Percentiles rank a stretch among this genome's conserved stretches.
These are phyloP conservation scores for Pygoscelis antarcticus DNA, from an alignment of 2,113 vertebrate genomes.

Conservation along the genomic window DNA sequence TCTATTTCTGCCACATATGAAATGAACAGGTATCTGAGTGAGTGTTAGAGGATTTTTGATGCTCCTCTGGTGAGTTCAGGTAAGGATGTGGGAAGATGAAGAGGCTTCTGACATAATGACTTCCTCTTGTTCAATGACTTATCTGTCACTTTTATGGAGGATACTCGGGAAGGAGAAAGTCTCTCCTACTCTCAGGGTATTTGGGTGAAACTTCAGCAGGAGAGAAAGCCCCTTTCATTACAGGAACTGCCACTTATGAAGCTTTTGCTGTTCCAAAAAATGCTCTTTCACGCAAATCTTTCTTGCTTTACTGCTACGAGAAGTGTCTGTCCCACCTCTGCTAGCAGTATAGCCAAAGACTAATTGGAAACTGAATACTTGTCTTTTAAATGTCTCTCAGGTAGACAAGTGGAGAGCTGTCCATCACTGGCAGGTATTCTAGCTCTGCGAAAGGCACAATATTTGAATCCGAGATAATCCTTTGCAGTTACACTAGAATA, in stretches of 20 bases:
- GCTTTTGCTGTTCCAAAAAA: not conserved
- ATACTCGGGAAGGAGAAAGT: not conserved
- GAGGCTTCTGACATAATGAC: not conserved
- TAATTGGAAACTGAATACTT: not conserved
- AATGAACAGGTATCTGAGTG: not conserved
- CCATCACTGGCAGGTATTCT: not conserved
- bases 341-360: not conserved
- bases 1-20: not conserved
- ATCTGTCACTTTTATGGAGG: not conserved
- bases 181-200: not conserved
- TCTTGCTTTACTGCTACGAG: not conserved
- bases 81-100: not conserved
- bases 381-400: not conserved
- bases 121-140: not conserved
- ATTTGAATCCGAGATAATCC: not conserved
- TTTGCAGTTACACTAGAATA: not conserved
- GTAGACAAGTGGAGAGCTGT: not conserved
- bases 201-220: not conserved
- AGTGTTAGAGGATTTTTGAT: not conserved
- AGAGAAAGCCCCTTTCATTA: not conserved
- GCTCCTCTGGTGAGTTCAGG: not conserved
- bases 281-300: not conserved
- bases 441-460: not conserved
- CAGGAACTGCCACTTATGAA: not conserved
- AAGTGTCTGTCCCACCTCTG: not conserved